These are phyloP conservation scores for Vanessa cardui DNA, from an alignment of 2,888 invertebrate genomes.

Conservation along the genomic window DNA sequence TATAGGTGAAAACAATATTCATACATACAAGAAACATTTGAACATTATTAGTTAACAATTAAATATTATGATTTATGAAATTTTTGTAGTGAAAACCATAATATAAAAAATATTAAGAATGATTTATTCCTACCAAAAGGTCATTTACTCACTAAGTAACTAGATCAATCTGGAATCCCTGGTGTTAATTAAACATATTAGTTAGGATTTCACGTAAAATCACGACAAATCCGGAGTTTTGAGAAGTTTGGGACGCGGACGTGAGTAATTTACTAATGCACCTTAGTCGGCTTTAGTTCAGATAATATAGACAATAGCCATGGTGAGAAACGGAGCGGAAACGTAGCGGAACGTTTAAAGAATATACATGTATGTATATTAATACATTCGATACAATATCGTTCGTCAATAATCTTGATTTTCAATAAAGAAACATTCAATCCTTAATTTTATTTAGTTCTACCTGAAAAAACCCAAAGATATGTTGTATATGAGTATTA, in stretches of 20 bases:
- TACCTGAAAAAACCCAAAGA: too few relatives aligned
- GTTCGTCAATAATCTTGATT: too few relatives aligned
- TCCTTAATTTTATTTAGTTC: too few relatives aligned
- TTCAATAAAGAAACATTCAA: too few relatives aligned
- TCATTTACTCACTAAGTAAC: slow-evolving; percentile 32
- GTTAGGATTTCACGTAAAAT: slow-evolving; percentile 65
- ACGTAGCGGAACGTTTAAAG: too few relatives aligned
- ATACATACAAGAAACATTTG: too few relatives aligned
- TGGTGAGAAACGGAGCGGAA: slow-evolving; percentile 37
- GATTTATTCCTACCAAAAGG: slow-evolving; percentile 25
- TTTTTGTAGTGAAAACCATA: too few relatives aligned
- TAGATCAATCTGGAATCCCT: slow-evolving; percentile 36
- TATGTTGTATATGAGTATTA: too few relatives aligned
- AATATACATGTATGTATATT: too few relatives aligned
- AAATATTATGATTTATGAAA: not conserved
- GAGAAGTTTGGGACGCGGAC: slow-evolving; percentile 69
- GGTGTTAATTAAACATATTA: slow-evolving; percentile 73
- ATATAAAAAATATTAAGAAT: not conserved
- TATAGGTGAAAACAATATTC: too few relatives aligned
- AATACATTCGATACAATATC: too few relatives aligned
- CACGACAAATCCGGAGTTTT: slow-evolving; percentile 74
- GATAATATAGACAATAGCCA: slow-evolving; percentile 47
- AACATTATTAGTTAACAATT: not conserved
- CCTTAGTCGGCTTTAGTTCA: slow-evolving; percentile 59
- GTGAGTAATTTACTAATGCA: slow-evolving; percentile 82